Evolutionary conservation across 2,797 vertebrate genomes (phyloP), one percentile per base, ranked within the genome.

Genomic region (Gastrophryne carolinensis): DNA sequence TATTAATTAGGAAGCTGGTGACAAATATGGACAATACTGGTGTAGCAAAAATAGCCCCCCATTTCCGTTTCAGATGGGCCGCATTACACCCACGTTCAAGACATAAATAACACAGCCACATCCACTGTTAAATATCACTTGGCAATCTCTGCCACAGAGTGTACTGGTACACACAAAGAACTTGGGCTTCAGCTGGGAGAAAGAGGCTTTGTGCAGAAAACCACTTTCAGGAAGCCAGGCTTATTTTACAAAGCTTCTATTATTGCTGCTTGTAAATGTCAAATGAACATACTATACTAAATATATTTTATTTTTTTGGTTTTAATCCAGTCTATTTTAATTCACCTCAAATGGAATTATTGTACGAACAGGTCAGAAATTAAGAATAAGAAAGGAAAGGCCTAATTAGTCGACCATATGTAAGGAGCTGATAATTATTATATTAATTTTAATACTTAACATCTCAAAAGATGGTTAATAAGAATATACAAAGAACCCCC

Each of bases 61-160:
- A 50, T 49, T 58, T 78, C 35, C 23, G 34, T 60, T 65, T 39
- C 52, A 56, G 39, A 72, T 65, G 52, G 41, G 23, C 32, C 52
- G 57, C 49, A 30, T 39, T 21, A 57, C 66, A 15, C 66, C 66
- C 60, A 72, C 60, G 7, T 58, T 27, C 23, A 17, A 60, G 67
- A 65, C 58, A 78, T 65, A 71, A 78, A 78, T 78, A 66, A 58
- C 60, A 64, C 30, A 71, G 49, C 60, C 75, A 72, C 75, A 72
- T 71, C 66, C 66, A 77, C 50, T 69, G 50, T 64, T 60, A 77
- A 77, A 77, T 77, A 54, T 52, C 50, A 72, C 54, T 78, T 65
- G 54, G 61, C 39, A 78, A 66, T 57, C 37, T 39, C 37, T 66
- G 62, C 39, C 62, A 66, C 63, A 35, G 27, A 65, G 49, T 60